phyloP scores from a whole-genome alignment of 2,888 invertebrate species.

The Nezara viridula region DNA sequence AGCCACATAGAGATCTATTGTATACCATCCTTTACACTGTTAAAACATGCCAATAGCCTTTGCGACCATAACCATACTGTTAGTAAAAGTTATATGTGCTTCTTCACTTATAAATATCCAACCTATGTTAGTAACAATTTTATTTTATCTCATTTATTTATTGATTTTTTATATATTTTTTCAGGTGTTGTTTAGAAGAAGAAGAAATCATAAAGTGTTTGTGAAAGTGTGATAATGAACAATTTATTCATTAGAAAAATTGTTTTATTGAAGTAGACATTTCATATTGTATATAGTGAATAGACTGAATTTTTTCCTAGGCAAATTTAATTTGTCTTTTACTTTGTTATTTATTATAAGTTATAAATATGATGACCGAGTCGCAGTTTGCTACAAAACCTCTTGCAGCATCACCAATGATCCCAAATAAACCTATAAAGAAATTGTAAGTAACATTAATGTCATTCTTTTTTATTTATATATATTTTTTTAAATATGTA shows the following conservation, averaged over 20 bases:
- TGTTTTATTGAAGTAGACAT: slow-evolving; percentile 39
- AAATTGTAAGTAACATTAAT: slow-evolving; percentile 38
- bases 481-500: no score
- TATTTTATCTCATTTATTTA: background rate
- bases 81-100: no score
- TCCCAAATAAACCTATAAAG: slow-evolving; percentile 35
- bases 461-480: background rate
- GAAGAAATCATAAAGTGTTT: slow-evolving; percentile 41
- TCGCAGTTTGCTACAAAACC: slow-evolving; percentile 55
- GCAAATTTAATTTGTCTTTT: slow-evolving; percentile 40
- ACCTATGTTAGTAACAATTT: background rate
- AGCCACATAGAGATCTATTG: no score
- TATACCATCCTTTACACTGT: no score
- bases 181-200: slow-evolving; percentile 42
- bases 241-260: slow-evolving; percentile 6
- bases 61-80: no score
- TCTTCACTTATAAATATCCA: background rate
- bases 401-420: slow-evolving; percentile 32
- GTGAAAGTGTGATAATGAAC: slow-evolving; percentile 56
- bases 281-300: slow-evolving; percentile 46
- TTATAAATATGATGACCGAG: slow-evolving; percentile 57
- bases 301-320: slow-evolving; percentile 32
- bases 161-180: slow-evolving; percentile 25
- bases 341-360: slow-evolving; percentile 49
- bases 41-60: no score